Percentiles rank a stretch among this genome's conserved stretches.
These are phyloP conservation scores for Epinephelus fuscoguttatus DNA, from an alignment of 2,113 vertebrate species.

Conservation along the genomic window DNA sequence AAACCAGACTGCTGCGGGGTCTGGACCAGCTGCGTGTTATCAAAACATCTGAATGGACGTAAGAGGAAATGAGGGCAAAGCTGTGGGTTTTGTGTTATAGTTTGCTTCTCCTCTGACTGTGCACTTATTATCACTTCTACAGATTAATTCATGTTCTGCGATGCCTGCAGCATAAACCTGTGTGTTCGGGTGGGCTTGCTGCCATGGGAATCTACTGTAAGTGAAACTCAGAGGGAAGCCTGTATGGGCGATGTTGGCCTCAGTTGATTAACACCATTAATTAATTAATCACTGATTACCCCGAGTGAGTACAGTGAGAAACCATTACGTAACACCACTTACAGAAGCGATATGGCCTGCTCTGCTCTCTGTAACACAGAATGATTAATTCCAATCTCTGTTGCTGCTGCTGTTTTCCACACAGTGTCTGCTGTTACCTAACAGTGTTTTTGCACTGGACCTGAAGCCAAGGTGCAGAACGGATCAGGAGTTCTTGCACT, in stretches of 20 bases:
- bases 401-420: constrained; percentile 31
- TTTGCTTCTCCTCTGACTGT: constrained; percentile 2
- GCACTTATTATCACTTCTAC: not conserved
- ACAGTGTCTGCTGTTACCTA: constrained; percentile 45
- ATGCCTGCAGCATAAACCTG: not conserved
- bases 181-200: not conserved
- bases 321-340: constrained; percentile 11
- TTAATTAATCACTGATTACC: constrained; percentile 44
- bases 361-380: not conserved
- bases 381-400: constrained; percentile 3
- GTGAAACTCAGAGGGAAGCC: not conserved
- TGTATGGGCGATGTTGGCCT: not conserved
- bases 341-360: constrained; percentile 1
- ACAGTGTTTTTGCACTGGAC: constrained; percentile 24
- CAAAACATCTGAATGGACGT: constrained; percentile 61
- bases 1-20: constrained; percentile 55
- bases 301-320: constrained; percentile 19
- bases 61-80: constrained; percentile 50
- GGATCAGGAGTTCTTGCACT: constrained; percentile 3
- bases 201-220: not conserved
- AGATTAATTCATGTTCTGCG: not conserved
- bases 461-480: constrained; percentile 49
- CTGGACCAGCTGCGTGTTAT: constrained; percentile 52
- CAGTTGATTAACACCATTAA: constrained; percentile 16
- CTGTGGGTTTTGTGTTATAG: not conserved